phyloP scores from a whole-genome alignment of 2,888 invertebrate genomes.

The Drosophila paranaensis region DNA sequence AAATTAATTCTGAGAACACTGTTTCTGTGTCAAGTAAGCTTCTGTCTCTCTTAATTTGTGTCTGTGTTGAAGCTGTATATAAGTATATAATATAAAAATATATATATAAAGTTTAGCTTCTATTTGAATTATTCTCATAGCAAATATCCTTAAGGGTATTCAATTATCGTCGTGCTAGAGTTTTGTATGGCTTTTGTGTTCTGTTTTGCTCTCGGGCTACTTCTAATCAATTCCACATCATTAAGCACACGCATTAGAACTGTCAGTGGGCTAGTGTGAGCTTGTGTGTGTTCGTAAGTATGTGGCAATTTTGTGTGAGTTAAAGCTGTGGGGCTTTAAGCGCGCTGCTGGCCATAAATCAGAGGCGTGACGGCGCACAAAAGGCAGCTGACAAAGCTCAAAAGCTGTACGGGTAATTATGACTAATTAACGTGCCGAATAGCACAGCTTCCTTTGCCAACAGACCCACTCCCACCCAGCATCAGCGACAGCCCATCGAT shows the following conservation, averaged over 20 bases:
- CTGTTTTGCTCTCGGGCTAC: constrained; percentile 41
- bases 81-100: too few species aligned
- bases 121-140: neutral
- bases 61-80: too few species aligned
- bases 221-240: constrained; percentile 77
- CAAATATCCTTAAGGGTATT: neutral
- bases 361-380: constrained; percentile 76
- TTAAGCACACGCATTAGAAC: constrained; percentile 76
- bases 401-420: constrained; percentile 77
- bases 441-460: constrained; percentile 11
- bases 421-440: constrained; percentile 70
- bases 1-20: too few species aligned
- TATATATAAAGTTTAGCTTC: too few species aligned
- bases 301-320: constrained; percentile 53
- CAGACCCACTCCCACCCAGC: neutral
- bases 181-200: constrained; percentile 22
- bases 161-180: neutral
- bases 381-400: constrained; percentile 73
- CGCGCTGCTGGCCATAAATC: constrained; percentile 64
- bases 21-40: too few species aligned
- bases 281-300: constrained; percentile 12
- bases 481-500: constrained; percentile 41
- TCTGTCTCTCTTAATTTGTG: too few species aligned
- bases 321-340: constrained; percentile 69
- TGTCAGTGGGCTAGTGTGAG: constrained; percentile 45